These are phyloP conservation scores for Plectropomus leopardus DNA, from an alignment of 2,113 vertebrate genomes.

Conservation along the genomic window DNA sequence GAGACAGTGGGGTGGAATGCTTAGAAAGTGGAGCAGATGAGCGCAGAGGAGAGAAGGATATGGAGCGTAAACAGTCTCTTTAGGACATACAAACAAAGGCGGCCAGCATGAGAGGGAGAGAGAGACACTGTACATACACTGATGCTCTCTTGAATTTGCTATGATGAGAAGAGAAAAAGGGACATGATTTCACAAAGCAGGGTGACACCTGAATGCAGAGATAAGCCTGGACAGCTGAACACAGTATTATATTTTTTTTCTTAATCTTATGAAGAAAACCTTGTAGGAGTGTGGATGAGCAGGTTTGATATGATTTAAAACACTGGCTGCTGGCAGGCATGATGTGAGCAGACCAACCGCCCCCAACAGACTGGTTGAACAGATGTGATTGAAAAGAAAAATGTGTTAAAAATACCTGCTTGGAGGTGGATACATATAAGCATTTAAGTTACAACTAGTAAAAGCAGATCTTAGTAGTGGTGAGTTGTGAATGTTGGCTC, in stretches of 20 bases:
- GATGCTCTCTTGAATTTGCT: constrained; percentile 24
- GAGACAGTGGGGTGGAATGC: constrained; percentile 60
- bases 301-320: constrained; percentile 36
- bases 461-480: background rate
- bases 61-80: constrained; percentile 67
- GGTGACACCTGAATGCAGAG: constrained; percentile 43
- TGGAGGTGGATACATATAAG: constrained; percentile 14
- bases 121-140: background rate
- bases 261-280: background rate
- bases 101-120: constrained; percentile 35
- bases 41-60: constrained; percentile 50
- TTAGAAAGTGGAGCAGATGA: constrained; percentile 73
- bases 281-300: constrained; percentile 29
- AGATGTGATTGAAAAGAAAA: constrained; percentile 36
- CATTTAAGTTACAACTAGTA: constrained; percentile 20
- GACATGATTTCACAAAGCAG: constrained; percentile 27
- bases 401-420: constrained; percentile 16
- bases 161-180: constrained; percentile 33
- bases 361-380: constrained; percentile 22
- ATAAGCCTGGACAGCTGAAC: constrained; percentile 37
- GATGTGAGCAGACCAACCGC: constrained; percentile 15
- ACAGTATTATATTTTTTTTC: constrained; percentile 21
- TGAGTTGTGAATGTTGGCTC: constrained; percentile 13
- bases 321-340: background rate
- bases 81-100: constrained; percentile 69